Percentiles rank a stretch among this genome's conserved stretches.
phyloP scores from a whole-genome alignment of 2,797 vertebrate genomes.

The Mormyrus hasselquistii region DNA sequence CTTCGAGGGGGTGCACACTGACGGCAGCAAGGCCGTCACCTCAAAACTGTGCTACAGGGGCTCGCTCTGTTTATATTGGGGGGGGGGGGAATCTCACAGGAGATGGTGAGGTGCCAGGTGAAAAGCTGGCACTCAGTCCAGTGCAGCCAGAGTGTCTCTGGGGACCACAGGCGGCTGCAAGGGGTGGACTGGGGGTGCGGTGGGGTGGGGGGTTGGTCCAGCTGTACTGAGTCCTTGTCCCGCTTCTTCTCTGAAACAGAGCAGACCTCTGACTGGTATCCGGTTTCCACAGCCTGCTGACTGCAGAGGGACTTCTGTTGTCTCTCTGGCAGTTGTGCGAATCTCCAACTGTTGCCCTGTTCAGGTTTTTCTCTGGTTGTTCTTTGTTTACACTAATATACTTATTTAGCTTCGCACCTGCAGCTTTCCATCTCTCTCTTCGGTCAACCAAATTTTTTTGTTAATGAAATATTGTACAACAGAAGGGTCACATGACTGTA shows the following conservation, averaged over 20 bases:
- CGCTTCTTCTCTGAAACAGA: conserved; percentile 39
- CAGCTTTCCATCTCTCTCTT: conserved; percentile 2
- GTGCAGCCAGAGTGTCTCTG: conserved; percentile 10
- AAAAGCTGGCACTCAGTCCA: neutral
- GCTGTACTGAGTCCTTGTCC: conserved; percentile 53
- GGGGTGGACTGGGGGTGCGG: conserved; percentile 25
- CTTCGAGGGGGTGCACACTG: neutral
- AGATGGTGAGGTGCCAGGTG: conserved; percentile 22
- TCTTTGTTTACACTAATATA: conserved; percentile 28
- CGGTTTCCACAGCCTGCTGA: conserved; percentile 31
- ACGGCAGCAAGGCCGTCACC: neutral
- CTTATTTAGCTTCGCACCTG: neutral
- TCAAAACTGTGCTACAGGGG: neutral
- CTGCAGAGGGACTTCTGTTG: conserved; percentile 38
- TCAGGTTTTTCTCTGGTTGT: conserved; percentile 42
- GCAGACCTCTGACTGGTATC: conserved; percentile 17
- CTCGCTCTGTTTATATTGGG: neutral
- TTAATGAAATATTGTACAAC: conserved; percentile 8
- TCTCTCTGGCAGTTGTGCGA: conserved; percentile 50
- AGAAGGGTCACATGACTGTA: conserved; percentile 32
- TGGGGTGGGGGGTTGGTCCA: conserved; percentile 37
- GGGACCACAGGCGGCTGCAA: neutral
- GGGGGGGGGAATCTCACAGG: conserved; percentile 30
- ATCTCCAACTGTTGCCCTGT: conserved; percentile 56
- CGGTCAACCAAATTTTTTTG: conserved; percentile 36